Percentiles rank a stretch among this genome's conserved stretches.
Evolutionary conservation across 2,888 invertebrate genomes (phyloP).

Genomic region (Cantharis nigra): DNA sequence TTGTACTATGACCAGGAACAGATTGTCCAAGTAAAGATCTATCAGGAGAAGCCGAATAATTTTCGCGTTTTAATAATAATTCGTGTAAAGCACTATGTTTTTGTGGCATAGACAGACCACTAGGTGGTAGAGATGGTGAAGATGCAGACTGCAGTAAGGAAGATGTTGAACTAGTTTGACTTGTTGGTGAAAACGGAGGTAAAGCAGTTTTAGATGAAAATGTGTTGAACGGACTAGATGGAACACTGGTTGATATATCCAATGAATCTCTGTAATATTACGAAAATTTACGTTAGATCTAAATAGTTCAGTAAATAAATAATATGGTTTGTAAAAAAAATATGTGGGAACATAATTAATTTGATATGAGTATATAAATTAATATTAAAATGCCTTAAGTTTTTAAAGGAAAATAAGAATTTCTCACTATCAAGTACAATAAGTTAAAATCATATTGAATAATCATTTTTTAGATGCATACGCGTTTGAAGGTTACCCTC

Average conservation of each 20-base stretch:
- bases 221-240: conserved; percentile 46
- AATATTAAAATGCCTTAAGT: background rate
- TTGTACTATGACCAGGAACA: conserved; percentile 62
- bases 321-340: background rate
- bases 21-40: conserved; percentile 67
- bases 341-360: background rate
- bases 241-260: conserved; percentile 36
- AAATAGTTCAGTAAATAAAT: background rate
- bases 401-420: background rate
- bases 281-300: background rate
- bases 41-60: conserved; percentile 58
- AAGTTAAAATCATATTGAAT: background rate
- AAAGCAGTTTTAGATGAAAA: conserved; percentile 46
- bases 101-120: conserved; percentile 43
- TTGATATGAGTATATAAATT: background rate
- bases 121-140: conserved; percentile 46
- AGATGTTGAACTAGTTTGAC: conserved; percentile 68
- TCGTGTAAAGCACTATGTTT: conserved; percentile 65
- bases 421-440: background rate
- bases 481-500: background rate
- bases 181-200: conserved; percentile 68
- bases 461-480: background rate
- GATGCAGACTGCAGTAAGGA: conserved; percentile 57
- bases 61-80: conserved; percentile 69
- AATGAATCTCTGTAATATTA: conserved; percentile 44